Evolutionary conservation across 2,113 vertebrate species (phyloP), one percentile per base, ranked within the genome.

Genomic region (Gracilinanus agilis): DNA sequence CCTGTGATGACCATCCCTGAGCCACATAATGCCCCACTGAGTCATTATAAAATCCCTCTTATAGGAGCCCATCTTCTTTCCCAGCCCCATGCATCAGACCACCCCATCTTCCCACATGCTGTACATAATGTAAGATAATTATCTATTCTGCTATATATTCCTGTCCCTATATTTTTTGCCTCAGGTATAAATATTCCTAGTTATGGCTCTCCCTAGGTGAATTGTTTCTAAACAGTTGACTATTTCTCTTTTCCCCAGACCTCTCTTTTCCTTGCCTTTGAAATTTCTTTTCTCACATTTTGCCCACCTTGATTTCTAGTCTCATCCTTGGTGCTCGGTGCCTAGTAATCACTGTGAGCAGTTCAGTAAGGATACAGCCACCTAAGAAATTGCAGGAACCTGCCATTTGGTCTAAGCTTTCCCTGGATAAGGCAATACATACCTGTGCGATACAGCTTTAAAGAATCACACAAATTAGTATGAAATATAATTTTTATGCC

Each of bases 241-340:
- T 90, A 25, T 89, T 91, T 67, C 10, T n/a, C 40, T 9, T 53
- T 88, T 91, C 96, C 90, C 91, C 24, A 92, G 55, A 90, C 53
- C 90, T 9, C 53, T 58, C 55, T 0, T 94, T 53, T 21, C 90
- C 21, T 13, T 44, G 12, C 40, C 61, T 34, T 93, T 54, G 49
- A 44, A 23, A 93, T 90, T 89, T 90, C 34, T 9, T 93, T 90
- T 24, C 19, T 67, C 40, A 54, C 0, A 21, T 44, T 67, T 53
- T 8, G n/a, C 23, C 44, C 9, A 24, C 44, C 49, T 90, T 53
- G 88, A 89, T 55, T 27, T 91, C 58, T 54, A 16, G 3, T 53
- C 89, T 95, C 34, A 83, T 12, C 3, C 0, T n/a, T 90, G n/a
- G 54, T 53, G 4, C 44, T 75, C 54, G 90, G 27, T 44, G 88